A percentile compares a stretch with the other conserved stretches of the same genome.
These are phyloP conservation scores for Trematocara unimaculatum DNA, from an alignment of 2,113 vertebrate genomes.

Conservation along the genomic window DNA sequence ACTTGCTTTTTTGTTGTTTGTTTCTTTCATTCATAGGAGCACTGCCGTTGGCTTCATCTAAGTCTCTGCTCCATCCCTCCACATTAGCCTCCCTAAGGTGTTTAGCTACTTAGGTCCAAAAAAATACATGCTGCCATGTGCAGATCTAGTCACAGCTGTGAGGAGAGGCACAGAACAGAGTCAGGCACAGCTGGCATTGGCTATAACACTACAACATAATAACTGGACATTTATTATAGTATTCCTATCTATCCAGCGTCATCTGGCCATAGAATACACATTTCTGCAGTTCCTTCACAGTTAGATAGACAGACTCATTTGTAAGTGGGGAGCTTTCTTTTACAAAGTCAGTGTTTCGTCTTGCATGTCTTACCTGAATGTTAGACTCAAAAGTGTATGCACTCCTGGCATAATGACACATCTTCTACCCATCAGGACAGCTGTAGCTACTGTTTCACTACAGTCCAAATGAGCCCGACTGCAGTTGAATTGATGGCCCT, in stretches of 20 bases:
- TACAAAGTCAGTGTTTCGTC: neutral
- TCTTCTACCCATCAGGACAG: neutral
- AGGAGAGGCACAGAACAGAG: neutral
- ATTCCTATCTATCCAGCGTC: neutral
- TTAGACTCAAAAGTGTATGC: neutral
- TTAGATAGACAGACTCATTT: neutral
- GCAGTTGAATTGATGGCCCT: neutral
- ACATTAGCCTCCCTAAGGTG: neutral
- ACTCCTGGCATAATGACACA: neutral
- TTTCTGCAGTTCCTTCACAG: neutral
- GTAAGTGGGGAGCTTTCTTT: neutral
- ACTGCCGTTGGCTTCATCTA: neutral
- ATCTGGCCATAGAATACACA: neutral
- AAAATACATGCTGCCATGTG: neutral
- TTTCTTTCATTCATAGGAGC: neutral
- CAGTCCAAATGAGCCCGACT: neutral
- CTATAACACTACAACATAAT: neutral
- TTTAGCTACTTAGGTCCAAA: neutral
- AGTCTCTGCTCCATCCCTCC: neutral
- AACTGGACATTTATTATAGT: neutral
- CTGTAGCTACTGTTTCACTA: neutral
- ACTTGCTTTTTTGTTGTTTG: neutral
- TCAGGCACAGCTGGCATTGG: constrained; percentile 1
- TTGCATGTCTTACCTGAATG: neutral
- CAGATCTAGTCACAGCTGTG: neutral